These are phyloP conservation scores for Chloroceryle amazona DNA, from an alignment of 2,797 vertebrate species.

Conservation along the genomic window DNA sequence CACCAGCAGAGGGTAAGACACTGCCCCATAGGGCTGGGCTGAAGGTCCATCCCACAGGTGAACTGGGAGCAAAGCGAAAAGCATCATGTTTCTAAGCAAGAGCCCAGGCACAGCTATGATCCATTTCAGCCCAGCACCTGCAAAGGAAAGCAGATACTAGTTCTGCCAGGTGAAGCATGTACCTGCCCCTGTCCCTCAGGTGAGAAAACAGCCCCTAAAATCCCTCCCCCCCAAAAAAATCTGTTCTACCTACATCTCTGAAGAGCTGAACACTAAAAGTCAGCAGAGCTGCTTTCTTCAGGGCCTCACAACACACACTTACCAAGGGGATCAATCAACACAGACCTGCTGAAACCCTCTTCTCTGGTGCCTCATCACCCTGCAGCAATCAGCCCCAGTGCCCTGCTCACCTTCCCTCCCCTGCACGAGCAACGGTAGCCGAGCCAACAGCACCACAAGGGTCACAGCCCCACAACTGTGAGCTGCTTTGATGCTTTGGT, in stretches of 20 bases:
- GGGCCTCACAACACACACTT: fast-evolving
- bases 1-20: neutral
- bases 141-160: neutral
- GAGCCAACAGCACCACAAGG: neutral
- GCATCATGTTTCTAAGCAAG: neutral
- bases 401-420: neutral
- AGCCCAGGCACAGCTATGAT: neutral
- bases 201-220: neutral
- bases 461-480: fast-evolving
- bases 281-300: neutral
- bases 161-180: neutral
- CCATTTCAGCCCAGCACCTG: neutral
- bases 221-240: neutral
- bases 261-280: neutral
- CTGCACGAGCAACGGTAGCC: neutral
- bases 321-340: neutral
- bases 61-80: neutral
- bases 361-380: neutral
- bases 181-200: neutral
- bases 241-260: neutral
- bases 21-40: fast-evolving
- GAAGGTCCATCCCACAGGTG: neutral
- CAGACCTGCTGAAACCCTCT: neutral
- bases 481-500: neutral
- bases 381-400: neutral